Percentiles rank a stretch among this genome's conserved stretches.
phyloP scores from a whole-genome alignment of 2,797 vertebrate genomes.

The Pogonophryne albipinna region DNA sequence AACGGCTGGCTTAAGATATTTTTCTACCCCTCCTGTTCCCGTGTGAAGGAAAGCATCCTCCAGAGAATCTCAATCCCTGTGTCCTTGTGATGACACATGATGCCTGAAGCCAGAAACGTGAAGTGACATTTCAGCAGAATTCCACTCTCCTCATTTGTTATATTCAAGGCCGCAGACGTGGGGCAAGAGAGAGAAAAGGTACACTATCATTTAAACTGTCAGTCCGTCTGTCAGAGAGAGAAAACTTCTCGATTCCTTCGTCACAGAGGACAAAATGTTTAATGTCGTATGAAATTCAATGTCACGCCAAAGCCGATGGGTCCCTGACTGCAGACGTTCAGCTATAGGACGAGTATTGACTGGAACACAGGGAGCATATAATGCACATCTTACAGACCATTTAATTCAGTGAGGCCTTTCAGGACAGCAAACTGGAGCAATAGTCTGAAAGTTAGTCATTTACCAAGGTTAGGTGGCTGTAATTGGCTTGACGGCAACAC shows the following conservation, averaged over 20 bases:
- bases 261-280: slow-evolving; percentile 70
- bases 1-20: not conserved
- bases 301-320: slow-evolving; percentile 51
- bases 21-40: not conserved
- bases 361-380: slow-evolving; percentile 36
- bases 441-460: too few species aligned
- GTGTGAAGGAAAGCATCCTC: slow-evolving; percentile 22
- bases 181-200: slow-evolving; percentile 48
- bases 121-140: slow-evolving; percentile 63
- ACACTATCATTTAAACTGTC: slow-evolving; percentile 69
- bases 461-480: too few species aligned
- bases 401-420: slow-evolving; percentile 22
- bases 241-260: slow-evolving; percentile 45
- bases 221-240: slow-evolving; percentile 48
- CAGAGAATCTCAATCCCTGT: slow-evolving; percentile 30
- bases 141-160: slow-evolving; percentile 59
- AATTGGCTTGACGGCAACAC: too few species aligned
- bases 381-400: slow-evolving; percentile 45
- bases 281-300: slow-evolving; percentile 76
- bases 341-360: slow-evolving; percentile 36
- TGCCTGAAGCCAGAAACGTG: slow-evolving; percentile 41
- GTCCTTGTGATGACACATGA: slow-evolving; percentile 70
- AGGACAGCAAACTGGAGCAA: not conserved
- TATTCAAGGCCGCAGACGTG: slow-evolving; percentile 53
- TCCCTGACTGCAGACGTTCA: slow-evolving; percentile 53